Base-by-base conservation (phyloP, 1,140 invertebrate genomes). In the Lasioglossum albipes region DNA sequence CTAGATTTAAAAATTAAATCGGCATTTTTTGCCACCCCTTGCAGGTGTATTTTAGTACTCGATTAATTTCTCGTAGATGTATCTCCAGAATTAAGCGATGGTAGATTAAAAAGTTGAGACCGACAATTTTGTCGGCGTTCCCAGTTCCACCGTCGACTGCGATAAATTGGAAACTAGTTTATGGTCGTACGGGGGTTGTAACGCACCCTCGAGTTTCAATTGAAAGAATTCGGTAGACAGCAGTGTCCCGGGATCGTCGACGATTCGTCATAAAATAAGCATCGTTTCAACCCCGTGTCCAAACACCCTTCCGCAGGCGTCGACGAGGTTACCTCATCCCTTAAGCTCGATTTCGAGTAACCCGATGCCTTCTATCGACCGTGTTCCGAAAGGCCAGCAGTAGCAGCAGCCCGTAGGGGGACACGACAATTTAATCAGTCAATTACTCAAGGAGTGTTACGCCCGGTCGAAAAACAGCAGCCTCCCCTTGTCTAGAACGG, bases 401-500 rank as follows among this genome's bases (percentile, higher is more conserved):
- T 36, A 36, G 36, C 36, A 36, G 36, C 36, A 36, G 36, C 36
- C 36, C 52, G 52, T 16, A 20, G 7, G 54, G 42, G 36, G 61
- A 31, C 31, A 22, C 57, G 54, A 22, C 72, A 65, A 85, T 86
- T 86, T 85, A 74, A 86, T 86, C 81, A 72, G 75, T 74, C 68
- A 64, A 86, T 86, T 86, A 79, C 84, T 59, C 67, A 64, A 74
- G 62, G 41, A 36, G 42, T 18, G 49, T 71, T 75, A 54, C 57
- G 59, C 9, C 36, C 54, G 31, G 49, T 20, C 65, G 66, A 82
- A 71, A 78, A 79, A 79, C 36, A 68, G 22, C 42, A 61, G 36
- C 5, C 36, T 2, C 75, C 54, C 6, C 52, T 57, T 7, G 6
- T 18, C 65, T 67, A 57, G 10, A 45, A 52, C 2, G 13, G 12